Evolutionary conservation across 2,888 invertebrate genomes (phyloP).

Genomic region (Polydrusus cervinus): DNA sequence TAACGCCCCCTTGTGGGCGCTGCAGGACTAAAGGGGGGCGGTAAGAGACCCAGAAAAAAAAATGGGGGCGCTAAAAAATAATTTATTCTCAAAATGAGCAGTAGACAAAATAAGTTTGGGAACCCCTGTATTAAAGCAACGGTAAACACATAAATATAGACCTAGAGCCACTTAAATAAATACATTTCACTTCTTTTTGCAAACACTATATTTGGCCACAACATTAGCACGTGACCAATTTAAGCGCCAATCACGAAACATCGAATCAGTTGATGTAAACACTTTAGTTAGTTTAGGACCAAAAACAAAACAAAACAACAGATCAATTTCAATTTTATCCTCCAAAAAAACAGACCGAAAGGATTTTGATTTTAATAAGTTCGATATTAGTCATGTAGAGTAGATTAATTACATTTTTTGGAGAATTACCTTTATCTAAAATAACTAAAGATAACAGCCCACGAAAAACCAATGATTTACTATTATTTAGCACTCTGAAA

Average conservation of each 20-base stretch:
- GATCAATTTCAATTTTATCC: conserved; percentile 14
- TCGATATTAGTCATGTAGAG: conserved; percentile 29
- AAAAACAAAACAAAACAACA: conserved; percentile 16
- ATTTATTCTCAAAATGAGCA: too few relatives aligned
- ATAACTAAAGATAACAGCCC: conserved; percentile 30
- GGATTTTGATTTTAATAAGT: conserved; percentile 30
- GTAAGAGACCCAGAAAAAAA: too few relatives aligned
- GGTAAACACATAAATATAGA: too few relatives aligned
- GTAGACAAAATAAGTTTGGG: too few relatives aligned
- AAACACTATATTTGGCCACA: too few relatives aligned
- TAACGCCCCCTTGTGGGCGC: too few relatives aligned
- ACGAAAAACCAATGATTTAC: conserved; percentile 25
- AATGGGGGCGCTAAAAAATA: too few relatives aligned
- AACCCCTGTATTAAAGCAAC: too few relatives aligned
- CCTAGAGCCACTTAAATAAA: too few relatives aligned
- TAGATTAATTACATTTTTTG: conserved; percentile 30
- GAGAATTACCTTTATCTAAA: conserved; percentile 30
- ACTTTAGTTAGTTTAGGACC: not conserved
- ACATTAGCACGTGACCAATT: not conserved
- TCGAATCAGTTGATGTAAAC: conserved; percentile 10
- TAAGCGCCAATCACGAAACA: not conserved
- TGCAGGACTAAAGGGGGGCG: too few relatives aligned
- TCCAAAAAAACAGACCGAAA: conserved; percentile 1
- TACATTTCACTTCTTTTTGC: too few relatives aligned
- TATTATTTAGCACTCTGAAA: conserved; percentile 23